Conservation (phyloP, 37 sponge, comb jelly and placozoan genomes). For the Aplysina aerophoba region DNA sequence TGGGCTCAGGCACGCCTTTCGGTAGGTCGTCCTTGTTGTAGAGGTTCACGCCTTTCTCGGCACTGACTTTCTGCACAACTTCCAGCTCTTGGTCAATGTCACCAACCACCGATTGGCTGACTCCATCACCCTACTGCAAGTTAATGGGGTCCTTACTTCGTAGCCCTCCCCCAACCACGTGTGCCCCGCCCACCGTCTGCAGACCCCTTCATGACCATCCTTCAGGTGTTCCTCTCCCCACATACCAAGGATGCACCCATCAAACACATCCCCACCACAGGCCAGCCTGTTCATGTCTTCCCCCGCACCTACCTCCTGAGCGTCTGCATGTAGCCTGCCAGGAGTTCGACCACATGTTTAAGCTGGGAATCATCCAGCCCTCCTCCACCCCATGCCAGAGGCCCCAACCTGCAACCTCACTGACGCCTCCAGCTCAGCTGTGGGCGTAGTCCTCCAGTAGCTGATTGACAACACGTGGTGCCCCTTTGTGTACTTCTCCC, state of each 20-base stretch:
- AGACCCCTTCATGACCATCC: not conserved
- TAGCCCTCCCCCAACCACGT: not conserved
- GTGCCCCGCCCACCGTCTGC: not conserved
- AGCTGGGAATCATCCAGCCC: not conserved
- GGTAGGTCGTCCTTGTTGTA: conserved; percentile 66
- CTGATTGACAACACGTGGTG: not conserved
- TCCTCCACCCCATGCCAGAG: not conserved
- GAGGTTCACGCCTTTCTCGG: conserved; percentile 72
- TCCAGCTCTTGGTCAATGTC: conserved; percentile 47
- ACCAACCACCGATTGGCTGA: conserved; percentile 12
- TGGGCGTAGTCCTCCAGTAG: not conserved
- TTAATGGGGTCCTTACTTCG: conserved; percentile 15
- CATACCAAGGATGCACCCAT: not conserved
- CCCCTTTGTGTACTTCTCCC: not conserved
- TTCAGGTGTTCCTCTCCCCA: conserved; percentile 19
- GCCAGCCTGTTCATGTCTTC: conserved; percentile 41
- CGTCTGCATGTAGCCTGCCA: no score
- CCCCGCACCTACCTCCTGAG: not conserved
- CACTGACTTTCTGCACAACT: conserved; percentile 25
- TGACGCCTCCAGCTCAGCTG: not conserved
- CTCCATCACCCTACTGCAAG: conserved; percentile 27
- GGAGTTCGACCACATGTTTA: not conserved
- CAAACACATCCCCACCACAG: conserved; percentile 43
- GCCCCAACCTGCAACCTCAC: not conserved
- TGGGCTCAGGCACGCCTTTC: conserved; percentile 47